Evolutionary conservation across 2,888 invertebrate species (phyloP), one percentile per base, ranked within the genome.

Genomic region (Drosophila leonis): DNA sequence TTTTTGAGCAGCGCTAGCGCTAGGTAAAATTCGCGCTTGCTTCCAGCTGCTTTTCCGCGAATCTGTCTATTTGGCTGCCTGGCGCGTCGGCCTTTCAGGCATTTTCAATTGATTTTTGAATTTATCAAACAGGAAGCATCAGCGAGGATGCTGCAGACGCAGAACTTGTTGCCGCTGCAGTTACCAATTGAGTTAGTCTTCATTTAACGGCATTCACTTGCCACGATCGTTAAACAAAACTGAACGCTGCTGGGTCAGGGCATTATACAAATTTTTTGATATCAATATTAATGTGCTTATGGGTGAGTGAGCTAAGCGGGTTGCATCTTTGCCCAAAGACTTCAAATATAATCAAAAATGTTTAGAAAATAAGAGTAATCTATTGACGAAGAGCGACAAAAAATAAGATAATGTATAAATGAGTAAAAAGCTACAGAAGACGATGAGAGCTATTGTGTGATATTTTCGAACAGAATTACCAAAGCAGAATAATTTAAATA

Each of bases 51-150:
- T 88, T 88, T 82, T 85, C 88, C 66, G 75, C 80, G 88, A 83
- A 83, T 82, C 88, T 80, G 76, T 67, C 76, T 60, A 56, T 64
- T 72, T 72, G 76, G 65, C 72, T 72, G 72, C 72, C 63, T 72
- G 74, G 68, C 66, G 83, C 78, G 80, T 82, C 85, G 86, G 88
- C 72, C 86, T 88, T 83, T 88, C 78, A 83, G 78, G 64, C 80
- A 85, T 75, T 80, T 85, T 78, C 88, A 88, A 88, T 83, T 83
- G 83, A 83, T 83, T 83, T 88, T 88, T 65, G 69, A 85, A 82
- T 88, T 85, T 88, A 83, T 83, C 86, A 88, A 88, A 83, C 88
- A 83, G 88, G 83, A 83, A 83, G 88, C 83, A 88, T 83, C 88
- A 78, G 63, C 55, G 68, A 62, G 65, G 76, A 77, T 70, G 77